Conservation (phyloP, 1,140 invertebrate species). For the Solenopsis fugax region DNA sequence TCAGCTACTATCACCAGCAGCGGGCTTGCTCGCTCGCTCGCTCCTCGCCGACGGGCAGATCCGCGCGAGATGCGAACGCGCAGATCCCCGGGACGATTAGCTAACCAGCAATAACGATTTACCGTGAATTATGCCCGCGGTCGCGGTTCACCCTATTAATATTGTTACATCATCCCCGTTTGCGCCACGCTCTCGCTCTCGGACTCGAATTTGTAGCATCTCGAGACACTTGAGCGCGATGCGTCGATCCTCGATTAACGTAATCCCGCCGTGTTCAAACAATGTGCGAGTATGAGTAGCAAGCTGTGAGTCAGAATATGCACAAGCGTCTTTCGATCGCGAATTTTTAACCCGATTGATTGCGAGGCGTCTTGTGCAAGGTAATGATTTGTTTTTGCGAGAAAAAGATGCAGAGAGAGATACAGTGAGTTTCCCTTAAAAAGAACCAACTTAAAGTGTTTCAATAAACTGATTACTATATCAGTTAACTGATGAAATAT, state of each 20-base stretch:
- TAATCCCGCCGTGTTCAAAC: conserved; percentile 22
- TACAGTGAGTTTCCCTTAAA: background rate
- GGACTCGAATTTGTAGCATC: conserved; percentile 50
- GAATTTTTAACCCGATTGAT: conserved; percentile 16
- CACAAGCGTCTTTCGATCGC: conserved; percentile 4
- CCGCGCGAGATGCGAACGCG: conserved; percentile 71
- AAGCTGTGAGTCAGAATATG: background rate
- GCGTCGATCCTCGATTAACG: conserved; percentile 32
- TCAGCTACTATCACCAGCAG: conserved; percentile 19
- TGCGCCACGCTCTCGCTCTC: conserved; percentile 48
- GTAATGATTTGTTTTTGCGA: background rate
- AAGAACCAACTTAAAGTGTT: too few relatives aligned
- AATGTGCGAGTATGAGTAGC: background rate
- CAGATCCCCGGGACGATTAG: conserved; percentile 80
- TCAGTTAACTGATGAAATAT: too few relatives aligned
- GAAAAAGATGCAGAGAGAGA: background rate
- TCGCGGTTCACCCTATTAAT: conserved; percentile 74
- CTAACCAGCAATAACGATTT: conserved; percentile 79
- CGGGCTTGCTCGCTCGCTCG: conserved; percentile 20
- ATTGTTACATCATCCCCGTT: conserved; percentile 66
- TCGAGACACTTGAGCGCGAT: conserved; percentile 15
- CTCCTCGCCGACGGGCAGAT: conserved; percentile 37
- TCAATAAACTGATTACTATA: too few relatives aligned
- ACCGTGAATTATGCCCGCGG: conserved; percentile 70
- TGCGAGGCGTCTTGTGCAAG: conserved; percentile 29